phyloP scores from a whole-genome alignment of 2,797 vertebrate genomes.

The Clamator glandarius region DNA sequence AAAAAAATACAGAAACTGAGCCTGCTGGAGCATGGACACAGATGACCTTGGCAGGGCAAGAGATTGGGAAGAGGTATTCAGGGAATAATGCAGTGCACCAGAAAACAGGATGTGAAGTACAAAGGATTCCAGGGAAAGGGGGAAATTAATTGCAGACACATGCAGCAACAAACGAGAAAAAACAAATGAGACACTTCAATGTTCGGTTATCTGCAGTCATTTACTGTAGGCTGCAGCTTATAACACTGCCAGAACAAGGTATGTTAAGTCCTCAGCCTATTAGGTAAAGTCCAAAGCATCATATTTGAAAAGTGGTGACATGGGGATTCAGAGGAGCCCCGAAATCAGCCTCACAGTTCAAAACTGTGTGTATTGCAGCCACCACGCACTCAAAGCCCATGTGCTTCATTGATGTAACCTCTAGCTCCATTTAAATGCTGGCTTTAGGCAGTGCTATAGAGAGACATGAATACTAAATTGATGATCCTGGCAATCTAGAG shows the following conservation, averaged over 20 bases:
- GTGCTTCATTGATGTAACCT: slow-evolving; percentile 17
- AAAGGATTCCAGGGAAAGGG: not conserved
- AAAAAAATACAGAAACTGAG: not conserved
- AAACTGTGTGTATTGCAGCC: not conserved
- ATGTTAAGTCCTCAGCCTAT: not conserved
- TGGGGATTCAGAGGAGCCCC: not conserved
- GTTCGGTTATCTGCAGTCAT: not conserved
- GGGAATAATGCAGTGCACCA: not conserved
- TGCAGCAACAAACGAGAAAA: not conserved
- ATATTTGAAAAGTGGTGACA: slow-evolving; percentile 22
- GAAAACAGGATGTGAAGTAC: not conserved
- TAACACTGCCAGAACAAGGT: not conserved
- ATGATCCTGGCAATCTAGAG: slow-evolving; percentile 82
- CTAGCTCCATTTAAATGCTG: slow-evolving; percentile 25
- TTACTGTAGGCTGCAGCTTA: not conserved
- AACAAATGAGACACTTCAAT: not conserved
- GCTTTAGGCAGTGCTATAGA: slow-evolving; percentile 50
- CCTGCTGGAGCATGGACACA: not conserved
- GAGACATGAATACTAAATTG: slow-evolving; percentile 76
- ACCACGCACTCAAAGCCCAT: not conserved
- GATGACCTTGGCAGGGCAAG: not conserved
- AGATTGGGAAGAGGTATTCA: not conserved
- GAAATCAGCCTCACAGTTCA: not conserved
- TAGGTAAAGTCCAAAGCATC: not conserved
- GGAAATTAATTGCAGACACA: not conserved